Conservation (phyloP, 2,888 invertebrate species). For the Diploptera punctata region DNA sequence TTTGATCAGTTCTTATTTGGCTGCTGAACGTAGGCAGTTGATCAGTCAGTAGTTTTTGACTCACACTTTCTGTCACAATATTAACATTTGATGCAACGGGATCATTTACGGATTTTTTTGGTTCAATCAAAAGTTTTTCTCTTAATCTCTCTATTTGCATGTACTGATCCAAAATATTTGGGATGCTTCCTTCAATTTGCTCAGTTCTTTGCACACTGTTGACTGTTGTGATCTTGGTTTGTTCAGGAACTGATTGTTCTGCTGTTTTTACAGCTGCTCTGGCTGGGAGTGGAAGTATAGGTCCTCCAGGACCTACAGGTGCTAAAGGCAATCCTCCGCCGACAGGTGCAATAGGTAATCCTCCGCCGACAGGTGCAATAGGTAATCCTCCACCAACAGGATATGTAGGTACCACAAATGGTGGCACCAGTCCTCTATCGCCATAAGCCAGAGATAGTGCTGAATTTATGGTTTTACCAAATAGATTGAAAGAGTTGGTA, state of each 20-base stretch:
- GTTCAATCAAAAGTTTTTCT: no score
- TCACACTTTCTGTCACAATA: no score
- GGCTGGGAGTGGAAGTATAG: not conserved
- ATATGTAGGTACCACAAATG: not conserved
- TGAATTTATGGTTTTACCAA: constrained; percentile 1
- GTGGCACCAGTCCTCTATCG: not conserved
- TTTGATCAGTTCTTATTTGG: not conserved
- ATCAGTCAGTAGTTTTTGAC: not conserved
- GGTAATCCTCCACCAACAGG: no score
- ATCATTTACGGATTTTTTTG: no score
- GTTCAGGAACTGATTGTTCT: no score
- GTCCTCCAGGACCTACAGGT: no score
- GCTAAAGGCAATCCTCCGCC: not conserved
- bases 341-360: not conserved
- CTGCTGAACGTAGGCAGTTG: no score
- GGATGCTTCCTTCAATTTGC: not conserved
- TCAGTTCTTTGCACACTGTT: not conserved
- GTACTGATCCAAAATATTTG: not conserved
- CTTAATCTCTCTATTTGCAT: not conserved
- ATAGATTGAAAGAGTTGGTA: not conserved
- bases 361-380: not conserved
- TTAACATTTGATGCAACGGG: no score
- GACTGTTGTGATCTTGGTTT: not conserved
- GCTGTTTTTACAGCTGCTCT: not conserved
- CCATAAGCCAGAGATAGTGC: not conserved